These are phyloP conservation scores for Gari tellinella DNA, from an alignment of 2,888 invertebrate genomes.

Conservation along the genomic window DNA sequence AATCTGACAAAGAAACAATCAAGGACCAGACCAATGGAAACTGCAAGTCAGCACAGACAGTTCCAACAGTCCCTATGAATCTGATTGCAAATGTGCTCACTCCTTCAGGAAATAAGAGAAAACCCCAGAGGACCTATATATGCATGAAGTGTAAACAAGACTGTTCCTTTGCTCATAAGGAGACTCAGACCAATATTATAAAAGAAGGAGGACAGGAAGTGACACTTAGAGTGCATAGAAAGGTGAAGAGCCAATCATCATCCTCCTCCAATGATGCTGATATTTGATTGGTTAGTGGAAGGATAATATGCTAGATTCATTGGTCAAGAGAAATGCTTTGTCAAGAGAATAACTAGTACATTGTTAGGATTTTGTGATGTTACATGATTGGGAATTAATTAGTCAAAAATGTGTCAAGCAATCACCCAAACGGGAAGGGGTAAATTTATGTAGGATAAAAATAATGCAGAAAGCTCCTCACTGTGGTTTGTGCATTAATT, in stretches of 20 bases:
- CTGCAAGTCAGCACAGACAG: neutral
- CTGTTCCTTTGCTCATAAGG: slow-evolving; percentile 72
- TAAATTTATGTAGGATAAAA: too few relatives aligned
- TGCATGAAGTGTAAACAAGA: slow-evolving; percentile 80
- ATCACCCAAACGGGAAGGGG: too few relatives aligned
- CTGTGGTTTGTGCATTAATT: too few relatives aligned
- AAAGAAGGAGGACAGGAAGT: slow-evolving; percentile 38
- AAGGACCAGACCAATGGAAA: slow-evolving; percentile 49
- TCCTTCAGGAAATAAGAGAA: slow-evolving; percentile 71
- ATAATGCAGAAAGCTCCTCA: too few relatives aligned
- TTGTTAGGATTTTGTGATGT: too few relatives aligned
- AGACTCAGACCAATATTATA: slow-evolving; percentile 72
- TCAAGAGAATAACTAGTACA: too few relatives aligned
- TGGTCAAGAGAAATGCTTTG: too few relatives aligned
- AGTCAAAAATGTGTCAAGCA: too few relatives aligned
- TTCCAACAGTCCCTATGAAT: slow-evolving; percentile 74
- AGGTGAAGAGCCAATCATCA: slow-evolving; percentile 46
- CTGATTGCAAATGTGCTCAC: slow-evolving; percentile 81
- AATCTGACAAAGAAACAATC: slow-evolving; percentile 48
- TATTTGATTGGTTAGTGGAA: slow-evolving; percentile 46
- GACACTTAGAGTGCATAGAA: slow-evolving; percentile 53
- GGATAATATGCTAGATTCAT: neutral
- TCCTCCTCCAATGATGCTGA: slow-evolving; percentile 74
- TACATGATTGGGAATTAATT: too few relatives aligned
- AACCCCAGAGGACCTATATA: slow-evolving; percentile 73